Conservation (phyloP, 2,113 vertebrate species). For the Malurus elegans region DNA sequence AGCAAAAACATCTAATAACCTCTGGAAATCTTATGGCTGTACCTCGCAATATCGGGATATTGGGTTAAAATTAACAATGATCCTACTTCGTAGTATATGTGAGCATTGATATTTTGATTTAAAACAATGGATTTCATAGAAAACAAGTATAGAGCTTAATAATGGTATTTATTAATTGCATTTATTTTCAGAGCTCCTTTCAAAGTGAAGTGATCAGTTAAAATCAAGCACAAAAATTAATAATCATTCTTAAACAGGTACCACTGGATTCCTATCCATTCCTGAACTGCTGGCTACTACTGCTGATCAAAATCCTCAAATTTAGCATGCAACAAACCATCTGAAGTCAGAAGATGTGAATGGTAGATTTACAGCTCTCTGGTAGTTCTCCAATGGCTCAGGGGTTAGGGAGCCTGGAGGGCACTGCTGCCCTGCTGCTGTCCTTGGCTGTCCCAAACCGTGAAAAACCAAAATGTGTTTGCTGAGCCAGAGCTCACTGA, state of each 20-base stretch:
- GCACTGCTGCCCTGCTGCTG: not conserved
- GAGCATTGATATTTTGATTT: conserved; percentile 19
- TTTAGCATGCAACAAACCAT: not conserved
- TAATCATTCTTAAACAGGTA: not conserved
- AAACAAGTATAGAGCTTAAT: not conserved
- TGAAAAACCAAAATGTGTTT: not conserved
- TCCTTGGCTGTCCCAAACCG: not conserved
- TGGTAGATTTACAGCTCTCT: not conserved
- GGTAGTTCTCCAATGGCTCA: not conserved
- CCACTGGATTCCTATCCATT: not conserved
- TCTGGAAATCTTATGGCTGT: not conserved
- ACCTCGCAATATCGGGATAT: not conserved
- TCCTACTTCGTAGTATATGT: not conserved
- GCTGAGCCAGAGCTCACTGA: not conserved
- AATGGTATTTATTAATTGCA: not conserved
- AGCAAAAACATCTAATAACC: conserved; percentile 5
- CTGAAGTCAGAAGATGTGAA: not conserved
- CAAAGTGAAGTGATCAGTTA: not conserved
- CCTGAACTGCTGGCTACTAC: not conserved
- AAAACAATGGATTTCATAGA: conserved; percentile 13
- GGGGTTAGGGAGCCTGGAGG: not conserved
- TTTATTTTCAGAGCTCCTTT: conserved; percentile 19
- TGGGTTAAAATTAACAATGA: conserved; percentile 24
- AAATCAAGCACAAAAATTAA: not conserved
- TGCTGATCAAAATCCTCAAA: not conserved